Percentiles rank a stretch among this genome's conserved stretches.
Evolutionary conservation across 2,113 vertebrate species (phyloP).

Genomic region (Hippocampus barbouri): DNA sequence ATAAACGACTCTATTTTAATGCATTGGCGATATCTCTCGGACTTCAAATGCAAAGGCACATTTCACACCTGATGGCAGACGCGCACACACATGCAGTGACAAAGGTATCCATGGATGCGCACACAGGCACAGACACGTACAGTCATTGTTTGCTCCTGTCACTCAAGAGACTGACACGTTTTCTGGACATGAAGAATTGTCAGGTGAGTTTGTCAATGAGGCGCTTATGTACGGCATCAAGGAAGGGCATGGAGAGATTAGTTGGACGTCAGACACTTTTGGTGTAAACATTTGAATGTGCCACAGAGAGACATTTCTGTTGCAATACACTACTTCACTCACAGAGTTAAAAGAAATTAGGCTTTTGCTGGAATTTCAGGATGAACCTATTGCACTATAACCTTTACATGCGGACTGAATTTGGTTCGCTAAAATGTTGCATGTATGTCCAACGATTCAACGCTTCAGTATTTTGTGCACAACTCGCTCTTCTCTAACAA

Average conservation of each 20-base stretch:
- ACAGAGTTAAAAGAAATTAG: too few species aligned
- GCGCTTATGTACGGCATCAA: constrained; percentile 36
- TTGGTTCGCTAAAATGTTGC: not conserved
- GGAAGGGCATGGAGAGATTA: not conserved
- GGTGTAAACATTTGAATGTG: too few species aligned
- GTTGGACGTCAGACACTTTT: not conserved
- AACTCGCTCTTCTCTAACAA: not conserved
- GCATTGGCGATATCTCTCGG: constrained; percentile 32
- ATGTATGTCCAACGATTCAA: too few species aligned
- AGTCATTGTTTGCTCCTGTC: constrained; percentile 17
- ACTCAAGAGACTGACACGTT: constrained; percentile 59
- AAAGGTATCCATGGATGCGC: constrained; percentile 29
- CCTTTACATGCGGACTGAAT: not conserved
- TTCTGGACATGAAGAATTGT: constrained; percentile 79
- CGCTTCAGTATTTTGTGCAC: not conserved
- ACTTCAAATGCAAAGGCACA: constrained; percentile 9
- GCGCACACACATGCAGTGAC: constrained; percentile 45
- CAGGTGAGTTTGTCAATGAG: constrained; percentile 75
- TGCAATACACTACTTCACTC: too few species aligned
- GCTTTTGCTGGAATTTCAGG: not conserved
- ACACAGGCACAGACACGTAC: not conserved
- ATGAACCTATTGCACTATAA: not conserved
- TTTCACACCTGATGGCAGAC: not conserved
- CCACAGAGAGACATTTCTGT: too few species aligned
- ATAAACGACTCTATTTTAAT: constrained; percentile 68